Evolutionary conservation across 2,888 invertebrate species (phyloP).

Genomic region (Malthinus seriepunctatus): DNA sequence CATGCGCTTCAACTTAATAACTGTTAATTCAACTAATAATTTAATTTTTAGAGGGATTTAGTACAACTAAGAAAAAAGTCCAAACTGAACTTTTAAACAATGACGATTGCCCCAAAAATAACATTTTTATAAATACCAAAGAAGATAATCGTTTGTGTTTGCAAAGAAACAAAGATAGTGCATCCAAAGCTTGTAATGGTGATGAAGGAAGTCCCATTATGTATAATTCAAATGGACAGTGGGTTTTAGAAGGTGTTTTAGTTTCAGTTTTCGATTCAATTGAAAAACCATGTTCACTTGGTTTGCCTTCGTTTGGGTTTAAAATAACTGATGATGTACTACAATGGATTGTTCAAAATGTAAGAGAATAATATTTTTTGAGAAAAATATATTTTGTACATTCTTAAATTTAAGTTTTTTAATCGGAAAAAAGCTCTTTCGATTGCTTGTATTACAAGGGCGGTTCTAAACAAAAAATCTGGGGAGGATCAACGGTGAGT

Average conservation of each 20-base stretch:
- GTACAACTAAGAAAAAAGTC: constrained; percentile 2
- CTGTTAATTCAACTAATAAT: neutral
- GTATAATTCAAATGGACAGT: neutral
- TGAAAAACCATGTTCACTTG: constrained; percentile 2
- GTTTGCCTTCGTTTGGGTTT: neutral
- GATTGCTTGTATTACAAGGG: too few relatives aligned
- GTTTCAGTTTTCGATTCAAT: neutral
- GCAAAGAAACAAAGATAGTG: neutral
- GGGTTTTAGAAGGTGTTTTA: constrained; percentile 13
- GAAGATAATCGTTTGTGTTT: constrained; percentile 8
- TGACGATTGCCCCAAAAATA: neutral
- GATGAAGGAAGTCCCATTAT: constrained; percentile 16
- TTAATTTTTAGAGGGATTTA: neutral
- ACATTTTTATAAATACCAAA: neutral
- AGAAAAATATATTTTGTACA: too few relatives aligned
- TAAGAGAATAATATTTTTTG: neutral
- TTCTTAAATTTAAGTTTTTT: too few relatives aligned
- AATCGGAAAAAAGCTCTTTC: too few relatives aligned
- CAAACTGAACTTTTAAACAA: neutral
- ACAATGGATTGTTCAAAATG: constrained; percentile 12
- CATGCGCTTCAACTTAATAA: neutral
- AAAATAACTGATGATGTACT: constrained; percentile 11
- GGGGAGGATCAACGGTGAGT: too few relatives aligned
- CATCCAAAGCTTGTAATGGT: constrained; percentile 4
- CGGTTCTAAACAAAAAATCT: too few relatives aligned